Evolutionary conservation across 2,888 invertebrate genomes (phyloP).

Genomic region (Epistrophe grossulariae): DNA sequence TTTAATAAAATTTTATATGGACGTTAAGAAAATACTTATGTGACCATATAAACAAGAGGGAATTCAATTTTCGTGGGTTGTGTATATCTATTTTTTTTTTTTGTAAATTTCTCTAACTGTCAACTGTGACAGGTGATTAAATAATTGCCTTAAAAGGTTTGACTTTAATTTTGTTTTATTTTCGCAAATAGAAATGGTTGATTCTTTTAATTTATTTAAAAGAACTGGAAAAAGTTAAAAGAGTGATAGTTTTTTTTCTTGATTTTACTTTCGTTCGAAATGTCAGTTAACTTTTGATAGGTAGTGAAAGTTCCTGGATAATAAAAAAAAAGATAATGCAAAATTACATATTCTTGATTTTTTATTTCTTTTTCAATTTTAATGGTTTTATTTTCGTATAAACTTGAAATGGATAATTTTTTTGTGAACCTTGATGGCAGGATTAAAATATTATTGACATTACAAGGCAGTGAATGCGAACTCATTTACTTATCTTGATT

Average conservation of each 20-base stretch:
- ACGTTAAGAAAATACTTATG: background rate
- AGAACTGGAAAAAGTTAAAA: background rate
- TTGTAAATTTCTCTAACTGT: background rate
- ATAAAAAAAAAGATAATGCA: too few relatives aligned
- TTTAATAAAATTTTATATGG: background rate
- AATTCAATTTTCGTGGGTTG: background rate
- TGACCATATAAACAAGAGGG: background rate
- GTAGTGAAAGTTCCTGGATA: background rate
- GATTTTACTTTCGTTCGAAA: background rate
- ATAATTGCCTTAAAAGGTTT: background rate
- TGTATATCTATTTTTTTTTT: background rate
- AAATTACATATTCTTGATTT: background rate
- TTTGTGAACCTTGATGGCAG: too few relatives aligned
- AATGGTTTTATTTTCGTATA: too few relatives aligned
- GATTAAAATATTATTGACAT: too few relatives aligned
- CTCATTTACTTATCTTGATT: too few relatives aligned
- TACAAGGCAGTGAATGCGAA: too few relatives aligned
- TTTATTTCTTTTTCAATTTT: background rate
- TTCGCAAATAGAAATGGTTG: background rate
- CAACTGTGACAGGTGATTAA: conserved; percentile 10
- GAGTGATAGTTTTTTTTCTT: background rate
- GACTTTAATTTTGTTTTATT: background rate
- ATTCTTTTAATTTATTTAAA: background rate
- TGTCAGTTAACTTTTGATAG: background rate
- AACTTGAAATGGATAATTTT: too few relatives aligned